Conservation (phyloP, 2,797 vertebrate species). For the Cirrhinus molitorella region DNA sequence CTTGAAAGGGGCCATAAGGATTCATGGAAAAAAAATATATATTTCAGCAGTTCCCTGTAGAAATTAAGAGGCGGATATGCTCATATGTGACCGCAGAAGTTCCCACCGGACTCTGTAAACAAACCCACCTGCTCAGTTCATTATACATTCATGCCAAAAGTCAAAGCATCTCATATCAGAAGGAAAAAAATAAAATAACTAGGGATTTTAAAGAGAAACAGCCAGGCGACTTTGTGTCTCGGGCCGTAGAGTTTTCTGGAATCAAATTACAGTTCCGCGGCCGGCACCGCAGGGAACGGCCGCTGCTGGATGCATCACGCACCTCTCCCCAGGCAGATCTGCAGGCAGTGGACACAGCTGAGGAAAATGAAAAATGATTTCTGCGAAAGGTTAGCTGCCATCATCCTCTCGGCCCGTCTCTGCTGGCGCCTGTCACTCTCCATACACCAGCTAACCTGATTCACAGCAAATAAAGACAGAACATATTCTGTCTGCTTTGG, state of each 20-base stretch:
- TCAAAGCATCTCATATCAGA: slow-evolving; percentile 47
- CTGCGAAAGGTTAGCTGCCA: slow-evolving; percentile 66
- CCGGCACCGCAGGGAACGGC: slow-evolving; percentile 43
- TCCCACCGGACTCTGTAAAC: slow-evolving; percentile 62
- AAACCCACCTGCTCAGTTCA: slow-evolving; percentile 17
- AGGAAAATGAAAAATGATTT: slow-evolving; percentile 69
- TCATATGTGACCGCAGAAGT: slow-evolving; percentile 64
- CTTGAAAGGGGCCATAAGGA: slow-evolving; percentile 62
- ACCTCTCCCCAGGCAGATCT: slow-evolving; percentile 49
- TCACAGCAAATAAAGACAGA: slow-evolving; percentile 56
- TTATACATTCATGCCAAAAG: slow-evolving; percentile 46
- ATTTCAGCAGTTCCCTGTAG: slow-evolving; percentile 70
- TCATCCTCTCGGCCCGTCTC: slow-evolving; percentile 58
- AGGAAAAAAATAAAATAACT: slow-evolving; percentile 35
- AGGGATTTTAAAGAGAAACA: slow-evolving; percentile 34
- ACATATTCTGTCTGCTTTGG: slow-evolving; percentile 41
- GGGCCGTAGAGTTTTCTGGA: slow-evolving; percentile 56
- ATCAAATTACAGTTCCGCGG: slow-evolving; percentile 62
- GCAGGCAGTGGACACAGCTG: slow-evolving; percentile 51
- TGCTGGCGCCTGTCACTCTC: slow-evolving; percentile 59
- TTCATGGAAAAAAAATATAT: slow-evolving; percentile 56
- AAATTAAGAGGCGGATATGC: slow-evolving; percentile 74
- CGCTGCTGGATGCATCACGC: slow-evolving; percentile 51
- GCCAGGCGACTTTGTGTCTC: slow-evolving; percentile 50
- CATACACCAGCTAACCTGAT: slow-evolving; percentile 55